A percentile compares a stretch with the other conserved stretches of the same genome.
These are phyloP conservation scores for Diaphora mendica DNA, from an alignment of 2,888 invertebrate genomes.

Conservation along the genomic window DNA sequence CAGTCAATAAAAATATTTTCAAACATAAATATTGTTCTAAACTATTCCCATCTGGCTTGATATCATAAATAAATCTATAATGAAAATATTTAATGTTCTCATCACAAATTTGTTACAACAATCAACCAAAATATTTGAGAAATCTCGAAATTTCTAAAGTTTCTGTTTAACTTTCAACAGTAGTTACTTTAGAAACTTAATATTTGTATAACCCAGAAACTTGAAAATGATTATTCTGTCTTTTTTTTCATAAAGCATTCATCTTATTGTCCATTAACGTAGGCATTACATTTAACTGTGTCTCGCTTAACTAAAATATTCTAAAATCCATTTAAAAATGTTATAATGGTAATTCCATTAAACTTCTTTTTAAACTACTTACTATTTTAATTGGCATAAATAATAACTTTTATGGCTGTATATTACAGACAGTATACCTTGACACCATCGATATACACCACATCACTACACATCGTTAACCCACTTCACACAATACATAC, in stretches of 20 bases:
- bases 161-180: not conserved
- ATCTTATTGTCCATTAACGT: not conserved
- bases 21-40: too few relatives aligned
- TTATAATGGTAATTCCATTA: too few relatives aligned
- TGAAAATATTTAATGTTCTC: not conserved
- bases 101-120: not conserved
- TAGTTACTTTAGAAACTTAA: not conserved
- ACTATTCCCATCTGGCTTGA: not conserved
- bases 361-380: too few relatives aligned
- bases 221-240: not conserved
- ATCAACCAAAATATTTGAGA: not conserved
- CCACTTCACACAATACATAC: conserved; percentile 46
- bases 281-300: not conserved
- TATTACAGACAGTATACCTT: not conserved
- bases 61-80: not conserved
- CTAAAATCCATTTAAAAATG: not conserved
- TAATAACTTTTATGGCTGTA: too few relatives aligned
- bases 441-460: not conserved
- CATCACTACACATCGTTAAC: conserved; percentile 49
- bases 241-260: not conserved
- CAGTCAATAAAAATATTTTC: too few relatives aligned
- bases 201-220: not conserved
- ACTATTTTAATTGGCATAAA: too few relatives aligned
- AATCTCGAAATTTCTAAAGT: not conserved
- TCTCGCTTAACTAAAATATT: not conserved